Evolutionary conservation across 2,888 invertebrate genomes (phyloP).

Genomic region (Actias luna): DNA sequence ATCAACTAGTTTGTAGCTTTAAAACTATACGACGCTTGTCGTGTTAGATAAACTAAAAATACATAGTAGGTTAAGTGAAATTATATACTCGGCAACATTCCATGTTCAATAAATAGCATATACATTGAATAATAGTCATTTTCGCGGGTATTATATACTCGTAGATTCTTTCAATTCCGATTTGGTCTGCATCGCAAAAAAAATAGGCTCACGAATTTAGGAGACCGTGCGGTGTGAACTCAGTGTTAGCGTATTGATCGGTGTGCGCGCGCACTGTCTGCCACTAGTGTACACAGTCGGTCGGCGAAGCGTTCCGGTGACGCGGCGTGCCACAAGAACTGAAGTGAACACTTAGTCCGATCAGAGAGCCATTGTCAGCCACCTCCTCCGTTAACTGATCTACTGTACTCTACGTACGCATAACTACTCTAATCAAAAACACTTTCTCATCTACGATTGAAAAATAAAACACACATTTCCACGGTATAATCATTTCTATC

Average conservation of each 20-base stretch:
- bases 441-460: not conserved
- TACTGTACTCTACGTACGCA: slow-evolving; percentile 1
- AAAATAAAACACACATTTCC: not conserved
- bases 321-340: slow-evolving; percentile 64
- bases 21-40: slow-evolving; percentile 34
- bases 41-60: slow-evolving; percentile 20
- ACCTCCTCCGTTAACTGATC: slow-evolving; percentile 16
- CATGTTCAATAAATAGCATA: no score
- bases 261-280: slow-evolving; percentile 76
- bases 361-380: slow-evolving; percentile 42
- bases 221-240: slow-evolving; percentile 68
- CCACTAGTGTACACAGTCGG: slow-evolving; percentile 71
- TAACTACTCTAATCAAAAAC: not conserved
- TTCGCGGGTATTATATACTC: not conserved
- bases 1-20: slow-evolving; percentile 28
- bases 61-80: not conserved
- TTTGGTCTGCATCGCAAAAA: slow-evolving; percentile 54
- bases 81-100: no score
- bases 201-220: slow-evolving; percentile 70
- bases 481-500: not conserved
- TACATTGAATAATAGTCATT: not conserved
- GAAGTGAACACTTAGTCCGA: slow-evolving; percentile 65
- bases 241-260: slow-evolving; percentile 76
- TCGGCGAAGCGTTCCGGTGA: slow-evolving; percentile 63
- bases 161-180: not conserved